Percentiles rank a stretch among this genome's conserved stretches.
These are phyloP conservation scores for Cerastoderma edule DNA, from an alignment of 2,888 invertebrate genomes.

Conservation along the genomic window DNA sequence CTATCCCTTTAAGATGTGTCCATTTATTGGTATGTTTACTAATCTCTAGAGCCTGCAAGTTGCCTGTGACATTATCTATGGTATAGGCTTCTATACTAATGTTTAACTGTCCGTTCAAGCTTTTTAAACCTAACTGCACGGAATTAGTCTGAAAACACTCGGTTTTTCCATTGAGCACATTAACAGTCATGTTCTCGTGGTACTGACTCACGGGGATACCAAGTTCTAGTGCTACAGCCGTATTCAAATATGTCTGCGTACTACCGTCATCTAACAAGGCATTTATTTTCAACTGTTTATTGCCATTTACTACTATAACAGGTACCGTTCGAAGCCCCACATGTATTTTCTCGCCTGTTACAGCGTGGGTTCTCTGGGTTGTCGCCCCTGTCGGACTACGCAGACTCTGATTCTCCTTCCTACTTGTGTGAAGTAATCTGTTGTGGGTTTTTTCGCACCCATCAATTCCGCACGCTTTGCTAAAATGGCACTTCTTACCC, in stretches of 20 bases:
- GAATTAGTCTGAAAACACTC: constrained; percentile 35
- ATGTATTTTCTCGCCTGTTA: neutral
- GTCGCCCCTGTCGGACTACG: too few relatives aligned
- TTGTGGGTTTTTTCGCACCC: constrained; percentile 24
- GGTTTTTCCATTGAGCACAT: constrained; percentile 40
- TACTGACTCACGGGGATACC: too few relatives aligned
- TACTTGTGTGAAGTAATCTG: constrained; percentile 21
- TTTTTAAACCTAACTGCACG: constrained; percentile 23
- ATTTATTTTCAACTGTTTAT: constrained; percentile 33
- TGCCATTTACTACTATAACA: constrained; percentile 34
- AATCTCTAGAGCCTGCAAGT: constrained; percentile 36
- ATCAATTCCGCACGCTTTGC: constrained; percentile 20
- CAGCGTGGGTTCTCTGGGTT: too few relatives aligned
- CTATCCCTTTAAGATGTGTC: constrained; percentile 29
- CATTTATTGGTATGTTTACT: constrained; percentile 22
- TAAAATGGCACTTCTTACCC: constrained; percentile 25
- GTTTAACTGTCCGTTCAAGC: constrained; percentile 8
- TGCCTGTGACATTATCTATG: constrained; percentile 30
- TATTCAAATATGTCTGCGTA: constrained; percentile 42
- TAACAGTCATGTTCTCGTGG: too few relatives aligned
- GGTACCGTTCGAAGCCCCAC: constrained; percentile 45
- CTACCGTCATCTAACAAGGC: constrained; percentile 54
- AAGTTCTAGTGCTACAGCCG: constrained; percentile 43
- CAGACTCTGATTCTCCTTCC: too few relatives aligned
- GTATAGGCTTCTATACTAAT: constrained; percentile 27